Percentiles rank a stretch among this genome's conserved stretches.
These are phyloP conservation scores for Sminthopsis crassicaudata DNA, from an alignment of 2,113 vertebrate genomes.

Conservation along the genomic window DNA sequence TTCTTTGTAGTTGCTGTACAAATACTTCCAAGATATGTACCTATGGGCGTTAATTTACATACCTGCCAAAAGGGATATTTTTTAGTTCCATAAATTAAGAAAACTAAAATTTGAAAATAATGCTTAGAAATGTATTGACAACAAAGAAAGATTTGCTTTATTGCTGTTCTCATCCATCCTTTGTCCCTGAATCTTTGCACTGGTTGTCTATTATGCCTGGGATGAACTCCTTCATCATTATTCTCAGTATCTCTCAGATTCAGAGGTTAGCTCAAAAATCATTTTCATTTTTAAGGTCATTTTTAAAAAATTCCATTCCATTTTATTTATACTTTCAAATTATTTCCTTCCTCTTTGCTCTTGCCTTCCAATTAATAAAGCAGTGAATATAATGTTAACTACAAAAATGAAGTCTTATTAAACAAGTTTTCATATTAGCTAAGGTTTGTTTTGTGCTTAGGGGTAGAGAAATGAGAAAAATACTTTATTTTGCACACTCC, in stretches of 20 bases:
- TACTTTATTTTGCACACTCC: not conserved
- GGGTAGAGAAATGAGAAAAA: not conserved
- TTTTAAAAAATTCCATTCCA: not conserved
- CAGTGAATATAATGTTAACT: not conserved
- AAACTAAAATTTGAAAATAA: not conserved
- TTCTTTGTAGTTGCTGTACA: not conserved
- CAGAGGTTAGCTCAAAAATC: not conserved
- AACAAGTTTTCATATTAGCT: not conserved
- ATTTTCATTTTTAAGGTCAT: not conserved
- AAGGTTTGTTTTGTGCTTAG: not conserved
- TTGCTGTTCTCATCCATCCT: not conserved
- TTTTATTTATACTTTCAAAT: not conserved
- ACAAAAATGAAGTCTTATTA: not conserved
- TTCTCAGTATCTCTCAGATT: not conserved
- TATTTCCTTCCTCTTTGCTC: not conserved
- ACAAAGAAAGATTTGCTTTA: not conserved
- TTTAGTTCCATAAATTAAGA: not conserved
- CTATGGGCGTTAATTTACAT: not conserved
- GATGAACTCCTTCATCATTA: not conserved
- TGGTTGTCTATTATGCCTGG: not conserved
- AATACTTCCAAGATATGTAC: not conserved
- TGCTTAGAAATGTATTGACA: not conserved
- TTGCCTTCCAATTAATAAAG: not conserved
- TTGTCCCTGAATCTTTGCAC: not conserved
- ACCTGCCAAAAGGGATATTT: not conserved